Conservation (phyloP, 2,888 invertebrate genomes). For the Torymus auratus region DNA sequence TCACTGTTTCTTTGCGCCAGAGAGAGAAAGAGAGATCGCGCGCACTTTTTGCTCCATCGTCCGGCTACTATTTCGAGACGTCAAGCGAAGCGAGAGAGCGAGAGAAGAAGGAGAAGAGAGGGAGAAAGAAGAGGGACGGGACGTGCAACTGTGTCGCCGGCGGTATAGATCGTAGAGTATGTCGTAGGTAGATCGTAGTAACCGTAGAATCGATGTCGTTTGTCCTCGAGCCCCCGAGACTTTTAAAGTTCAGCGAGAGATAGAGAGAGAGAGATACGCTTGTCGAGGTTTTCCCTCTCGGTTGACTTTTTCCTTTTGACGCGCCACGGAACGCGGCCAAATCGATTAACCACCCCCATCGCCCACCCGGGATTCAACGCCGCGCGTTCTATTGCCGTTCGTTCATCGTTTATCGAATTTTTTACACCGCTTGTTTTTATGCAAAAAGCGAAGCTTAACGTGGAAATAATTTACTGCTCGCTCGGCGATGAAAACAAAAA, state of each 20-base stretch:
- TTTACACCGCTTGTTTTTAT: no score
- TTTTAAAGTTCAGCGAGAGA: constrained; percentile 35
- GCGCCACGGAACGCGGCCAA: background rate
- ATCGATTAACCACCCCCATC: background rate
- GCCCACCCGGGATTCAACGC: no score
- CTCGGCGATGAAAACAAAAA: no score
- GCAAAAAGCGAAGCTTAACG: no score
- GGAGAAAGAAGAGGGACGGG: constrained; percentile 29
- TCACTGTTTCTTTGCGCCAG: no score
- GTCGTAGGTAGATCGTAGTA: constrained; percentile 63
- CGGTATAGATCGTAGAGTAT: constrained; percentile 59
- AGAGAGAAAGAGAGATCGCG: no score
- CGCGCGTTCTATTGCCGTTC: no score
- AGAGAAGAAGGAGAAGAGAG: background rate
- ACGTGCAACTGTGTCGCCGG: constrained; percentile 60
- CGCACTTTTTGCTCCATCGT: no score
- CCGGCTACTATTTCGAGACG: constrained; percentile 17
- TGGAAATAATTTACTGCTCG: no score
- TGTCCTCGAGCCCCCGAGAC: constrained; percentile 40
- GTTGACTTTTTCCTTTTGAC: constrained; percentile 6
- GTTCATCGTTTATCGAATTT: no score
- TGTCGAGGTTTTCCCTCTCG: constrained; percentile 15
- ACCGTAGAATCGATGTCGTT: constrained; percentile 61
- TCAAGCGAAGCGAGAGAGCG: background rate
- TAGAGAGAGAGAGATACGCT: background rate